Evolutionary conservation across 2,888 invertebrate genomes (phyloP), one percentile per base, ranked within the genome.

Genomic region (Conomelus anceps): DNA sequence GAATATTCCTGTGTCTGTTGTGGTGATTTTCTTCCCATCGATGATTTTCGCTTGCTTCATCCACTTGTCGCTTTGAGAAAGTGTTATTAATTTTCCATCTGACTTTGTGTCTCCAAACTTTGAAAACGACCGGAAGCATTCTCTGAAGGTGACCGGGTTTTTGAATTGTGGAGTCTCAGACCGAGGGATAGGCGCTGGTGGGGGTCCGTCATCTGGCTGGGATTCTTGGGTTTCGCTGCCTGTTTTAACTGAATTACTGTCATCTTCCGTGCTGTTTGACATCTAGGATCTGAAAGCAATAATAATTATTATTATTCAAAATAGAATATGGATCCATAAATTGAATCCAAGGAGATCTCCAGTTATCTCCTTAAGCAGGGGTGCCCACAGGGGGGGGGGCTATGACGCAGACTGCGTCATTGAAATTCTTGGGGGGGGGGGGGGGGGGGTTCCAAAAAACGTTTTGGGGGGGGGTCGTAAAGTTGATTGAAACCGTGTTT

Each of bases 41-140:
- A 97, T 97, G 22, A 96, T 96, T 92, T 96, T 96, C 0, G 98
- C 98, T 93, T 98, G 98, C 92, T 98, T 98, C 96, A 98, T 96
- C 98, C 98, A 98, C 93, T 98, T 98, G 93, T 98, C 98, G 92
- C 97, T 96, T 93, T 98, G 97, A 13, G 97, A 97, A n/a, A 98
- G 94, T 0, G 97, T 97, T 91, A 98, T 97, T 85, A 95, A 94
- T 93, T 96, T 97, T 0, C 98, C 98, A 92, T 97, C 97, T 22
- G 97, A 96, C 93, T 97, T 97, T 3, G 95, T 94, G 93, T 98
- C 98, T 0, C 98, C 98, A 93, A 98, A 98, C 94, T 97, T 97
- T 9, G 97, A 96, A 93, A 98, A 98, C 0, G 96, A 95, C 92
- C 96, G 96, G 93, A 98, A 98, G 89, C 89, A 34, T 34, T 85